Conservation (phyloP, 1,140 invertebrate species). For the Zophobas atratus region DNA sequence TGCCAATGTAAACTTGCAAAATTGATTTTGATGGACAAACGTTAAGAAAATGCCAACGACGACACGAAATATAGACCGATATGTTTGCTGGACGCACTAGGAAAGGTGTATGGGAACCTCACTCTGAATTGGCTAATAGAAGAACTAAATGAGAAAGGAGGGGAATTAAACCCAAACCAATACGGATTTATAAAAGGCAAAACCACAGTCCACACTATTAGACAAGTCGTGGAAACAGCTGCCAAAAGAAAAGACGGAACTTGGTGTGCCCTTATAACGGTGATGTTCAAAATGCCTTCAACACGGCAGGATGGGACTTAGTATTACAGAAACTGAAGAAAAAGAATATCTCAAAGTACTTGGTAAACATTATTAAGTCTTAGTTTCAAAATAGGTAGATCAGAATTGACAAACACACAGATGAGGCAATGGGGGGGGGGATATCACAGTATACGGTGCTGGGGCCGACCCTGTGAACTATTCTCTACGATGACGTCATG, state of each 20-base stretch:
- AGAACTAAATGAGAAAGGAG: conserved; percentile 1
- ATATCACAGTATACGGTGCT: conserved; percentile 69
- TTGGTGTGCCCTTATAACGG: conserved; percentile 34
- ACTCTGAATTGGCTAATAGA: conserved; percentile 25
- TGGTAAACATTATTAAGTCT: conserved; percentile 46
- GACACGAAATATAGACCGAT: conserved; percentile 19
- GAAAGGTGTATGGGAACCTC: conserved; percentile 36
- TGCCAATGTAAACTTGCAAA: too few relatives aligned
- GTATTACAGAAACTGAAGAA: conserved; percentile 42
- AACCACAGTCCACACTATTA: conserved; percentile 44
- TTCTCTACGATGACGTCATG: conserved; percentile 65
- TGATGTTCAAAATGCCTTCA: conserved; percentile 57
- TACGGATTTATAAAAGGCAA: conserved; percentile 42
- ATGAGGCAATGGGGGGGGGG: conserved; percentile 60
- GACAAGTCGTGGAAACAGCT: conserved; percentile 6
- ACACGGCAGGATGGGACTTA: conserved; percentile 42
- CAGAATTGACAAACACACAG: background rate
- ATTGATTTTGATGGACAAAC: too few relatives aligned
- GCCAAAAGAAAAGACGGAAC: background rate
- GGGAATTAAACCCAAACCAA: conserved; percentile 3
- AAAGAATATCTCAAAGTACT: conserved; percentile 25
- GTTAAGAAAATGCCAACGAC: too few relatives aligned
- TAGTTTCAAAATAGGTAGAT: conserved; percentile 53
- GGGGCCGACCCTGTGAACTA: conserved; percentile 66
- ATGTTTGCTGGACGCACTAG: conserved; percentile 25